These are phyloP conservation scores for Orchesella flavescens DNA, from an alignment of 2,888 invertebrate species.

Conservation along the genomic window DNA sequence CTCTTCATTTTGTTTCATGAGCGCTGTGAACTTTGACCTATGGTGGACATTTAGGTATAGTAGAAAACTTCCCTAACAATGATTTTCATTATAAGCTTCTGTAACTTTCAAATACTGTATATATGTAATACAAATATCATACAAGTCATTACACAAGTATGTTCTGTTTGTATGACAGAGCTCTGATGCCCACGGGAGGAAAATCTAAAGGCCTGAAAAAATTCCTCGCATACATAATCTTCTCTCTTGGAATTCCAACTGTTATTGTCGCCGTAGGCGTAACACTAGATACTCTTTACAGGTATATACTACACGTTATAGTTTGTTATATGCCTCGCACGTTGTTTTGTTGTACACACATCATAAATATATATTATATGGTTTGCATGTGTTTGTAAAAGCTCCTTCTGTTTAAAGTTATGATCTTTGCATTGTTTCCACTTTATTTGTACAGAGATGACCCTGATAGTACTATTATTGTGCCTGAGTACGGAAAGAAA, in stretches of 20 bases:
- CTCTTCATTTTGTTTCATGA: constrained; percentile 70
- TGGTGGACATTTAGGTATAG: constrained; percentile 70
- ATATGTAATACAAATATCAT: background rate
- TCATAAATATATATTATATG: too few species aligned
- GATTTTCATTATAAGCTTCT: background rate
- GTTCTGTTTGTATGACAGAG: constrained; percentile 37
- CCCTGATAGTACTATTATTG: constrained; percentile 66
- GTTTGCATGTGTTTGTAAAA: too few species aligned
- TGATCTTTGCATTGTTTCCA: background rate
- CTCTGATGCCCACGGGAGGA: constrained; percentile 68
- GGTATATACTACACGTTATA: constrained; percentile 47
- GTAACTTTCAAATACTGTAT: background rate
- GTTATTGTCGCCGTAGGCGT: constrained; percentile 64
- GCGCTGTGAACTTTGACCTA: constrained; percentile 69
- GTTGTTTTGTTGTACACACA: too few species aligned
- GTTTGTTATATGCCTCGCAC: too few species aligned
- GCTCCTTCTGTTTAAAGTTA: background rate
- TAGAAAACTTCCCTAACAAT: background rate
- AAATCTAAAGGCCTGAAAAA: constrained; percentile 68
- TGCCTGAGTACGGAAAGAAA: constrained; percentile 66
- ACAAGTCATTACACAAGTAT: background rate
- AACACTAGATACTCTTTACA: constrained; percentile 64
- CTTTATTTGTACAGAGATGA: constrained; percentile 60
- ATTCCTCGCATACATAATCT: constrained; percentile 66
- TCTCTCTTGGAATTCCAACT: constrained; percentile 60